Conservation (phyloP, 2,113 vertebrate species). For the Brachypteracias leptosomus region DNA sequence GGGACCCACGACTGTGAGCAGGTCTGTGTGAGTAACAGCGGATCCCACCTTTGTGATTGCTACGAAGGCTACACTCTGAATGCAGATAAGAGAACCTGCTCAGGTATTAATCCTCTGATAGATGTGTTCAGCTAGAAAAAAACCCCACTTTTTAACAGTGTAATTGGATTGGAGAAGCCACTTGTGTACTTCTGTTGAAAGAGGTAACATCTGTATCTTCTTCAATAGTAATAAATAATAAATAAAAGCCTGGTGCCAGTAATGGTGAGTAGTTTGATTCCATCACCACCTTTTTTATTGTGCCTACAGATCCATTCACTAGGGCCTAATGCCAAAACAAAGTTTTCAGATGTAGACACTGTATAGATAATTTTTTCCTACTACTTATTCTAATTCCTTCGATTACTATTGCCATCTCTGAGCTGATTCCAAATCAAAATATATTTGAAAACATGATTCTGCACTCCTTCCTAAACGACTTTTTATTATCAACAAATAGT, state of each 20-base stretch:
- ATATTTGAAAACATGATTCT: not conserved
- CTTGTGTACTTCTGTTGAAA: not conserved
- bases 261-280: not conserved
- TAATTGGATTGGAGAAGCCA: not conserved
- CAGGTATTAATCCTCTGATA: slow-evolving; percentile 62
- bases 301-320: not conserved
- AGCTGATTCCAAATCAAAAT: not conserved
- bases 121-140: not conserved
- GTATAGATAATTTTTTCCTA: not conserved
- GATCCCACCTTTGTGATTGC: slow-evolving; percentile 85
- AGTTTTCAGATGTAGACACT: not conserved
- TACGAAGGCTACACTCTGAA: slow-evolving; percentile 83
- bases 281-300: not conserved
- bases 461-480: not conserved
- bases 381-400: not conserved
- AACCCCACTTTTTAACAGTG: not conserved
- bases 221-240: not conserved
- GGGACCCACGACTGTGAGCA: slow-evolving; percentile 86
- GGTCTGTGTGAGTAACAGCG: slow-evolving; percentile 74
- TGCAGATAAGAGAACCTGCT: slow-evolving; percentile 85
- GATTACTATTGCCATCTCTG: not conserved
- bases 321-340: not conserved
- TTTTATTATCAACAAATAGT: not conserved
- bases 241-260: not conserved
- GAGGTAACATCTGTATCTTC: not conserved